Base-by-base conservation (phyloP, 2,113 vertebrate genomes). In the Rhagologus leucostigma region DNA sequence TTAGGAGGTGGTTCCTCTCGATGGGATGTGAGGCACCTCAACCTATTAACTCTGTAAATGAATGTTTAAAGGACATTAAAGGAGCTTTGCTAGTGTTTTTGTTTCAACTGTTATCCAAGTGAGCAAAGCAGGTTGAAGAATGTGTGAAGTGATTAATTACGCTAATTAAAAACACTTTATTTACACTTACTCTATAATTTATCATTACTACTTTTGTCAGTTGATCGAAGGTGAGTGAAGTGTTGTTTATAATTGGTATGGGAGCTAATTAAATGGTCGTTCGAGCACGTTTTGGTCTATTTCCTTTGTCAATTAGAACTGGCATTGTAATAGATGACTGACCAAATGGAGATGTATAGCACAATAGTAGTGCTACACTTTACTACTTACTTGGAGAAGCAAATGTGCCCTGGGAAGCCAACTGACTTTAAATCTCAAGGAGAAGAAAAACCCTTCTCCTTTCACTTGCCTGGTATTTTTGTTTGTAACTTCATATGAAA, bases 161-260 rank as follows among this genome's bases (percentile, higher is more conserved):
- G 82, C 80, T 93, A 94, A 97, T 97, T 96, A 97, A 87, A 96
- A 86, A 0, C 85, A 92, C 94, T 97, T 97, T 97, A 96, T 96
- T 96, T 97, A 97, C 88, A 96, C 88, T 94, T 88, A 80, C 68
- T 81, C 59, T 90, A 84, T 93, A 91, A 96, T 96, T 96, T 92
- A 86, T 96, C 85, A 90, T 95, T 96, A 91, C 90, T 90, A 49
- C 82, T 95, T 92, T 82, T 95, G 93, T 96, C 90, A 94, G 57
- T 89, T 95, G 96, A 95, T 96, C 88, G 83, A 96, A 95, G 88
- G 93, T 92, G 93, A 91, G 85, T 95, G 92, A 93, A 92, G 73
- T 90, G 86, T 75, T 94, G 79, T 92, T 93, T 96, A 90, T 92
- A 96, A 96, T 91, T 90, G 79, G 79, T 90, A 71, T 44, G 13